These are phyloP conservation scores for Anadara kagoshimensis DNA, from an alignment of 1,140 invertebrate genomes.

Conservation along the genomic window DNA sequence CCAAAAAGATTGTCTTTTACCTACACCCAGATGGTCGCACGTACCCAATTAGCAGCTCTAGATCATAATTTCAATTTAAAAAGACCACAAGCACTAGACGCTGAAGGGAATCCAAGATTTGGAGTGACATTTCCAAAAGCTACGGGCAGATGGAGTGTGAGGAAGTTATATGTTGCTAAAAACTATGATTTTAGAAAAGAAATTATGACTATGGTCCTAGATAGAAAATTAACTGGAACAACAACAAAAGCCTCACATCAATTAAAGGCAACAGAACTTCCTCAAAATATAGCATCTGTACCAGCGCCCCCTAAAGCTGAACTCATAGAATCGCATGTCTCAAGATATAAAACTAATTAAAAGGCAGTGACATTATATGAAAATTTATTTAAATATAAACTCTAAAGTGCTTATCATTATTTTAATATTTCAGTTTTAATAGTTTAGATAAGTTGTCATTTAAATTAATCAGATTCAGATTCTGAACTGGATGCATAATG, in stretches of 20 bases:
- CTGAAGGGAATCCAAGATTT: neutral
- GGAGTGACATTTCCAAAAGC: neutral
- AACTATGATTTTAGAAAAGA: neutral
- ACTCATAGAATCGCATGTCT: neutral
- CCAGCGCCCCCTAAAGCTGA: neutral
- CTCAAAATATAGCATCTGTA: neutral
- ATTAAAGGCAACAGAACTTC: neutral
- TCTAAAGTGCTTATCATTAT: too few species aligned
- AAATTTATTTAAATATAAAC: too few species aligned
- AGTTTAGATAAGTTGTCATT: too few species aligned
- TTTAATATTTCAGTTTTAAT: too few species aligned
- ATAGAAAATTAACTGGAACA: neutral
- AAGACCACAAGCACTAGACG: neutral
- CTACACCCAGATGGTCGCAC: neutral
- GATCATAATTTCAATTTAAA: slow-evolving; percentile 1
- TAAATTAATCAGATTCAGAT: neutral
- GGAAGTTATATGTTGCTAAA: neutral
- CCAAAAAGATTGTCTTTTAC: neutral
- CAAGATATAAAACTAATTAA: slow-evolving; percentile 1
- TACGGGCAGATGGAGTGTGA: neutral
- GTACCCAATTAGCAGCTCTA: neutral
- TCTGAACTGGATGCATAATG: neutral
- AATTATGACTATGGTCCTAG: neutral
- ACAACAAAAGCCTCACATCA: neutral
- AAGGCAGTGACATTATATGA: neutral